Conservation (phyloP, 2,113 vertebrate genomes). For the Ardeotis arabs region DNA sequence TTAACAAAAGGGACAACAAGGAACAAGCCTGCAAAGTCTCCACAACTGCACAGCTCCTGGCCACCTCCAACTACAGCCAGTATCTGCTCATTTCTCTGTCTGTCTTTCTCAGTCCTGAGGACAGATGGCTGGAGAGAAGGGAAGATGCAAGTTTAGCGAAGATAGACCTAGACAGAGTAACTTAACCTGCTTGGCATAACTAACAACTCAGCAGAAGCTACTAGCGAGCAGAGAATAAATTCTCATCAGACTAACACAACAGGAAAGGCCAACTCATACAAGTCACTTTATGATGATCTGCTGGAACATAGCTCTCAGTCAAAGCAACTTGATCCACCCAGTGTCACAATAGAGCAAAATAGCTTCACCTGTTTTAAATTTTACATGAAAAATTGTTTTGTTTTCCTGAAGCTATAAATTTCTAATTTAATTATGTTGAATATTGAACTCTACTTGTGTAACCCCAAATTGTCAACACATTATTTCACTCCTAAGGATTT, state of each 20-base stretch:
- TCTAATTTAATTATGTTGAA: slow-evolving; percentile 54
- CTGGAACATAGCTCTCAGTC: background rate
- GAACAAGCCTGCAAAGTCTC: background rate
- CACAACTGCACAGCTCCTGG: background rate
- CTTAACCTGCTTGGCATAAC: background rate
- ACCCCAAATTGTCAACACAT: slow-evolving; percentile 36
- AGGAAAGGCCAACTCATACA: background rate
- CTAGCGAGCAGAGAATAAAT: background rate
- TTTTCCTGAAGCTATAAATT: slow-evolving; percentile 51
- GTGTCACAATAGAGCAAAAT: background rate
- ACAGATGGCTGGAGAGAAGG: background rate
- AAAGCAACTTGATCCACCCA: slow-evolving; percentile 1
- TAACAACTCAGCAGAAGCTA: background rate
- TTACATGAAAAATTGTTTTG: slow-evolving; percentile 15
- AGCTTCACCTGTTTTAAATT: background rate
- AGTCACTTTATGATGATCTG: slow-evolving; percentile 3
- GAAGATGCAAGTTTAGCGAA: background rate
- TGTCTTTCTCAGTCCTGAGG: background rate
- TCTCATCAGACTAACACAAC: background rate
- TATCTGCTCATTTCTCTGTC: background rate
- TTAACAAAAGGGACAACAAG: background rate
- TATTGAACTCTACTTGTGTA: slow-evolving; percentile 60
- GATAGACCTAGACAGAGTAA: background rate
- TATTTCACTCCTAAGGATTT: slow-evolving; percentile 33
- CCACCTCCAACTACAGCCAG: fast-evolving